Percentiles rank a stretch among this genome's conserved stretches.
Evolutionary conservation across 92 coral and sea anemone genomes (phyloP).

Genomic region (Hydrozoanthus gracilis): DNA sequence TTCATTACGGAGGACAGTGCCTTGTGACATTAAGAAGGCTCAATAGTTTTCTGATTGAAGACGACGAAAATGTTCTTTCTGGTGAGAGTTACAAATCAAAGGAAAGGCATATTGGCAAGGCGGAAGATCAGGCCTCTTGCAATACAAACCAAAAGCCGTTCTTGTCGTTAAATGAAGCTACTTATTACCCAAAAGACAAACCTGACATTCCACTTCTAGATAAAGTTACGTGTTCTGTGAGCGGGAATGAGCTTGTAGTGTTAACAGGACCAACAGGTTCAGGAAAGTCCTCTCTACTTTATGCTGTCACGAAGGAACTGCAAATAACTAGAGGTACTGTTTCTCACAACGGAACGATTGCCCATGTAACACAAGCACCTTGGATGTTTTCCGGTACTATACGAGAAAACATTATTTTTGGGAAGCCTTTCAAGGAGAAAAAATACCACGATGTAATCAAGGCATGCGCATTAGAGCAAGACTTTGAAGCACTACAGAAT

Average conservation of each 20-base stretch:
- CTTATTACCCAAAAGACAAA: constrained; percentile 34
- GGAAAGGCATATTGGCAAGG: neutral
- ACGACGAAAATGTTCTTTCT: constrained; percentile 9
- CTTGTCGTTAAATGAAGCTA: constrained; percentile 31
- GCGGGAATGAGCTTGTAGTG: constrained; percentile 35
- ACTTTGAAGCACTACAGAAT: constrained; percentile 6
- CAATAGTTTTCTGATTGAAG: constrained; percentile 28
- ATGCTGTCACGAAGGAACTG: constrained; percentile 15
- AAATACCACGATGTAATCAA: constrained; percentile 11
- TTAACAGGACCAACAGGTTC: constrained; percentile 43
- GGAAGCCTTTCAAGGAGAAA: constrained; percentile 15
- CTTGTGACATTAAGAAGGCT: constrained; percentile 43
- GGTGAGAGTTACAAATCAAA: neutral
- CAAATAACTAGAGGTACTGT: neutral
- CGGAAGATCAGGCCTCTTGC: neutral
- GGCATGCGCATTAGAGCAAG: constrained; percentile 26
- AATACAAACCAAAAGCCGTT: neutral
- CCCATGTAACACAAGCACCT: constrained; percentile 17
- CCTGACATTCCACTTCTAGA: constrained; percentile 30
- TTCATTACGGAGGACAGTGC: constrained; percentile 48
- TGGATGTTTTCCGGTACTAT: constrained; percentile 40
- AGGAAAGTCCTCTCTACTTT: constrained; percentile 23
- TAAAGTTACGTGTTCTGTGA: constrained; percentile 36
- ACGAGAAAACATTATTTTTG: constrained; percentile 31
- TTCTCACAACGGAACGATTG: neutral